A percentile compares a stretch with the other conserved stretches of the same genome.
Conservation (phyloP, 2,113 vertebrate species). For the Phylloscopus trochiloides region DNA sequence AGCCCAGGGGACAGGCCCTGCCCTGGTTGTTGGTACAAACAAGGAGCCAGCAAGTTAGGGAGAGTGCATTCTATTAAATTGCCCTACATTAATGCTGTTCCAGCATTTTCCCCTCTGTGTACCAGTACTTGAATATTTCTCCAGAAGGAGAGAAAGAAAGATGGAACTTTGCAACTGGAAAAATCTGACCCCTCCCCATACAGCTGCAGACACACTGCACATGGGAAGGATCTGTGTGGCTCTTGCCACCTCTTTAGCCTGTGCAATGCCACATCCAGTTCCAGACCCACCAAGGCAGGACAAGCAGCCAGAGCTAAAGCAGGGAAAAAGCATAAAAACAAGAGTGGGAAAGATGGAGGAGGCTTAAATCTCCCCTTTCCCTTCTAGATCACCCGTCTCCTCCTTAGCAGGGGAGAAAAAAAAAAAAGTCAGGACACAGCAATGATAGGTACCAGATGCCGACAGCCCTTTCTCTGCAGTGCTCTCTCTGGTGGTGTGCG, state of each 20-base stretch:
- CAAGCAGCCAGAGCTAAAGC: accelerated
- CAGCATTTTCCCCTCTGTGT: background rate
- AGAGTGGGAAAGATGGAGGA: background rate
- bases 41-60: background rate
- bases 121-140: background rate
- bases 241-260: background rate
- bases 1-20: no score
- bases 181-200: background rate
- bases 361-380: background rate
- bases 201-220: background rate
- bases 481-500: background rate
- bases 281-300: background rate
- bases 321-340: background rate
- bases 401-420: background rate
- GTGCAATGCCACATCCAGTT: no score
- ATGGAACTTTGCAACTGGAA: background rate
- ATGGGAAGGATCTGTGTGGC: accelerated
- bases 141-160: accelerated
- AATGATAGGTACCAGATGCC: background rate
- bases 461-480: background rate
- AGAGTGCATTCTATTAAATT: background rate
- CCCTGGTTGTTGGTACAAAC: accelerated
- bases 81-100: background rate
- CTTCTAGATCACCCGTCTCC: background rate
- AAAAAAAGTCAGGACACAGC: background rate